phyloP scores from a whole-genome alignment of 1,140 invertebrate species.

The Zeugodacus cucurbitae region DNA sequence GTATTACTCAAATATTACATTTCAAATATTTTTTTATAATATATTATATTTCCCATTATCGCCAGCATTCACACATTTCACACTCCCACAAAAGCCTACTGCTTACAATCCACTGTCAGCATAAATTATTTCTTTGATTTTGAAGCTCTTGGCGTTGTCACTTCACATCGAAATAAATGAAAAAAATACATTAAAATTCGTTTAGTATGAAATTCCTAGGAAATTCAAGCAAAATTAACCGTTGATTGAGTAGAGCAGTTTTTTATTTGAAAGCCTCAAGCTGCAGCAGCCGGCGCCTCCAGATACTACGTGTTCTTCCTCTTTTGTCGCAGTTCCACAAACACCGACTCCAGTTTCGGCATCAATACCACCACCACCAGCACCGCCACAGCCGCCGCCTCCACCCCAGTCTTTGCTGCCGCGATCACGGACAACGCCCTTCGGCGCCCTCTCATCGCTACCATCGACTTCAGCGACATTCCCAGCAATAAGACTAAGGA shows the following conservation, averaged over 20 bases:
- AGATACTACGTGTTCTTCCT: background rate
- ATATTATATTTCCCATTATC: background rate
- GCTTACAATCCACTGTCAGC: background rate
- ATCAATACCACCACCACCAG: background rate
- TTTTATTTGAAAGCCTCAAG: slow-evolving; percentile 14
- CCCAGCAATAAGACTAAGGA: background rate
- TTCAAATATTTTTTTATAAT: background rate
- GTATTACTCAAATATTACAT: too few species aligned
- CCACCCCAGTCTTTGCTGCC: background rate
- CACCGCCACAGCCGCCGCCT: background rate
- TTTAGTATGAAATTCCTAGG: background rate
- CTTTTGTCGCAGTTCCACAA: background rate
- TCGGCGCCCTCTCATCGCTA: slow-evolving; percentile 26
- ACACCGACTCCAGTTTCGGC: background rate
- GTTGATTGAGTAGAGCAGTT: background rate
- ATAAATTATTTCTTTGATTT: background rate
- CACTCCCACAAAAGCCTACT: background rate
- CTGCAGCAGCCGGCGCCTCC: slow-evolving; percentile 21
- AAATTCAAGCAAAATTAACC: background rate
- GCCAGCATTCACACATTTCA: background rate
- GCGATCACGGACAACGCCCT: slow-evolving; percentile 31
- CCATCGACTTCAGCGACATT: slow-evolving; percentile 5
- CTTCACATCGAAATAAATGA: background rate
- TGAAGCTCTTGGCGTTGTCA: background rate
- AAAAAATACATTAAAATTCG: background rate